Percentiles rank a stretch among this genome's conserved stretches.
Evolutionary conservation across 2,797 vertebrate genomes (phyloP).

Genomic region (Ispidina lecontei): DNA sequence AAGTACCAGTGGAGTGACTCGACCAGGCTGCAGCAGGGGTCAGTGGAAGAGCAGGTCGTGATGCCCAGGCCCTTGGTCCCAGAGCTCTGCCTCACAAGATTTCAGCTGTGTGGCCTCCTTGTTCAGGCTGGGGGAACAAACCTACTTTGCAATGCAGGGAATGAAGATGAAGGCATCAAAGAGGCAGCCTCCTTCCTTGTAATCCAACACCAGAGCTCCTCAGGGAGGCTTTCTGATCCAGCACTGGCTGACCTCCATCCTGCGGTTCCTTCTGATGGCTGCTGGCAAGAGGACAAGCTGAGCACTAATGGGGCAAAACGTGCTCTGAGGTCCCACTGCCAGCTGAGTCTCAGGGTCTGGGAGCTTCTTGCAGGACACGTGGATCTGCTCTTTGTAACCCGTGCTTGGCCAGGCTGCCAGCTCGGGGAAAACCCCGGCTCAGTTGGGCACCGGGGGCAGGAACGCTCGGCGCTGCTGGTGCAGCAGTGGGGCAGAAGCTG

Average conservation of each 20-base stretch:
- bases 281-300: not conserved
- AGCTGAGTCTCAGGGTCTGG: no score
- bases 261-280: not conserved
- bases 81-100: not conserved
- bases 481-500: not conserved
- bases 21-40: not conserved
- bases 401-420: no score
- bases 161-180: not conserved
- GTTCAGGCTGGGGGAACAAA: not conserved
- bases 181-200: not conserved
- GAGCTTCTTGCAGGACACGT: no score
- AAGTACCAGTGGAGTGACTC: rapidly evolving
- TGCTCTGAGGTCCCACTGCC: not conserved
- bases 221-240: not conserved
- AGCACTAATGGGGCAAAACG: not conserved
- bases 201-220: not conserved
- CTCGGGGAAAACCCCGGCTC: no score
- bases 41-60: not conserved
- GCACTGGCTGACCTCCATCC: not conserved
- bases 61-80: not conserved
- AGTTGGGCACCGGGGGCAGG: not conserved
- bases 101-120: not conserved
- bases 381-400: no score
- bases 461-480: rapidly evolving
- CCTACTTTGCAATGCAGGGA: not conserved